A percentile compares a stretch with the other conserved stretches of the same genome.
Conservation (phyloP, 2,888 invertebrate species). For the Mythimna lalbum region DNA sequence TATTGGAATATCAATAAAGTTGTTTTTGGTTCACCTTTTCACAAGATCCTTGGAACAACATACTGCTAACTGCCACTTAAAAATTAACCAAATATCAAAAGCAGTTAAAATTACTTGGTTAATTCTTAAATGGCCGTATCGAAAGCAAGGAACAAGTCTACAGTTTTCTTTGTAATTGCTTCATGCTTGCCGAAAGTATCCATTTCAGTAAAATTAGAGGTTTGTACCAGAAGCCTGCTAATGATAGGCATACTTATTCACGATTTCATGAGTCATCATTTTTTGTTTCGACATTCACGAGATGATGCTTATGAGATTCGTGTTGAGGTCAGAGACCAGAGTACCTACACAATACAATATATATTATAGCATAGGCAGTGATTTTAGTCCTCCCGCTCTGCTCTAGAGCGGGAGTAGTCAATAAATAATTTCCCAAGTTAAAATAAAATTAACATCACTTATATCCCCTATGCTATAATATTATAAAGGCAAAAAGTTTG, state of each 20-base stretch:
- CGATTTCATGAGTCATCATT: conserved; percentile 43
- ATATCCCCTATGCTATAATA: too few species aligned
- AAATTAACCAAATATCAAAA: too few species aligned
- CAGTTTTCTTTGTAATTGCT: not conserved
- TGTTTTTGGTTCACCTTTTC: too few species aligned
- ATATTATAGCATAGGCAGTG: too few species aligned
- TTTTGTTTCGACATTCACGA: conserved; percentile 50
- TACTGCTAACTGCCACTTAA: too few species aligned
- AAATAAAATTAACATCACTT: too few species aligned
- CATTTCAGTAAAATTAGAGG: conserved; percentile 47
- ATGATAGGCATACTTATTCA: conserved; percentile 50
- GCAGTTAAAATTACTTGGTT: not conserved
- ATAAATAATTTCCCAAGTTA: too few species aligned
- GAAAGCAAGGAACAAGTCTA: conserved; percentile 4
- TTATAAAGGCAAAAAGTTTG: too few species aligned
- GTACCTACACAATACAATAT: not conserved
- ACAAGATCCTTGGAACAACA: too few species aligned
- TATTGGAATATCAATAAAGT: too few species aligned
- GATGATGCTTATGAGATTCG: conserved; percentile 47
- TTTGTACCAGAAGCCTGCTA: conserved; percentile 43
- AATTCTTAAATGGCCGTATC: not conserved
- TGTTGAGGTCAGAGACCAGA: conserved; percentile 50
- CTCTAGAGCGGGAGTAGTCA: too few species aligned
- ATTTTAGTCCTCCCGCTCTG: too few species aligned
- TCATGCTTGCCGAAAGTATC: conserved; percentile 26